phyloP scores from a whole-genome alignment of 2,888 invertebrate species.

The Iselma pallidipennis region DNA sequence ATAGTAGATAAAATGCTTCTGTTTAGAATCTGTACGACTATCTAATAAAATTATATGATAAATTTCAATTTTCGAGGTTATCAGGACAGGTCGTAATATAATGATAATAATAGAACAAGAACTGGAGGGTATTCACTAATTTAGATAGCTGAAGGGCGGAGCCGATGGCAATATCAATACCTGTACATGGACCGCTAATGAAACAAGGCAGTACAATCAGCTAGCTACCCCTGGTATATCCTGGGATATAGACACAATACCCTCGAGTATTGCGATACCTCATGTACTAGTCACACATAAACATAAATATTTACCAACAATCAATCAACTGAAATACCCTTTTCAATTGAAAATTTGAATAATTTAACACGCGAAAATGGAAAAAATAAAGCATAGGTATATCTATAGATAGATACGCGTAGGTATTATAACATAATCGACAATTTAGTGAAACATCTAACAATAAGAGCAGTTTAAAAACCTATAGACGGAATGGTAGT shows the following conservation, averaged over 20 bases:
- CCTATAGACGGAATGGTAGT: slow-evolving; percentile 18
- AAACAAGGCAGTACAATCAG: slow-evolving; percentile 55
- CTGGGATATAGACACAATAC: slow-evolving; percentile 39
- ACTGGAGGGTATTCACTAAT: slow-evolving; percentile 19
- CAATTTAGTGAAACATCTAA: slow-evolving; percentile 28
- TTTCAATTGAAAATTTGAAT: not conserved
- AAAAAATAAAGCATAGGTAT: no score
- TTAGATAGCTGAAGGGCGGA: slow-evolving; percentile 25
- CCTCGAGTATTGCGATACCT: slow-evolving; percentile 21
- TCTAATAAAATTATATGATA: not conserved
- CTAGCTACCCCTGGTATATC: slow-evolving; percentile 32
- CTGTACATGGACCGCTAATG: slow-evolving; percentile 51
- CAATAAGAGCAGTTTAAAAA: slow-evolving; percentile 38
- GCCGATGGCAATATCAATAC: slow-evolving; percentile 41
- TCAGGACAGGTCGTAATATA: slow-evolving; percentile 2
- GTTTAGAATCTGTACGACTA: not conserved
- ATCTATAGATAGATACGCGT: no score
- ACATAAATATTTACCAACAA: not conserved
- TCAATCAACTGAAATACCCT: not conserved
- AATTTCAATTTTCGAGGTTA: not conserved
- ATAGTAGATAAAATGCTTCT: not conserved
- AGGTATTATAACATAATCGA: not conserved
- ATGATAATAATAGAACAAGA: slow-evolving; percentile 12
- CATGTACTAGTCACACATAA: not conserved
- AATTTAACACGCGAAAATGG: not conserved